phyloP scores from a whole-genome alignment of 2,888 invertebrate species.

The Erebia ligea region DNA sequence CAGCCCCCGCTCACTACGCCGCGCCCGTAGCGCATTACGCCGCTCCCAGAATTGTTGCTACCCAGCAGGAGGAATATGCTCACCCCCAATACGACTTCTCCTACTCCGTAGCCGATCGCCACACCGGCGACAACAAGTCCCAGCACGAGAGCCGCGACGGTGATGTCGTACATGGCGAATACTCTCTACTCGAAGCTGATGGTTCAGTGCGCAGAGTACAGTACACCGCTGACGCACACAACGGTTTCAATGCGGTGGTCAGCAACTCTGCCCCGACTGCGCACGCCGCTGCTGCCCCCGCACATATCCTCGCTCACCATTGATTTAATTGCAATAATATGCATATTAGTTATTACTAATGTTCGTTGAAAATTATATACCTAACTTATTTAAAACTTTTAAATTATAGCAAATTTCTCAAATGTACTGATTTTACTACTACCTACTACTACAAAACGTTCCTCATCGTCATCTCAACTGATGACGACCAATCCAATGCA shows the following conservation, averaged over 20 bases:
- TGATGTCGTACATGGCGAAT: slow-evolving; percentile 83
- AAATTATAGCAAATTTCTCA: slow-evolving; percentile 2
- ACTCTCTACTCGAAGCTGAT: slow-evolving; percentile 74
- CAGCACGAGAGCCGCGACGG: slow-evolving; percentile 84
- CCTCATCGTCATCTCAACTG: background rate
- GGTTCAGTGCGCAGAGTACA: slow-evolving; percentile 69
- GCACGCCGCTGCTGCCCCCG: slow-evolving; percentile 42
- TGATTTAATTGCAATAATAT: background rate
- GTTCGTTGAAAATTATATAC: slow-evolving; percentile 5
- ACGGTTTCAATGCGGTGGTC: slow-evolving; percentile 47
- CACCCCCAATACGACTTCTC: slow-evolving; percentile 83
- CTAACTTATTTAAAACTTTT: slow-evolving; percentile 2
- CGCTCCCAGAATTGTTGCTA: slow-evolving; percentile 50
- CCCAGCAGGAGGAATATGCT: slow-evolving; percentile 14
- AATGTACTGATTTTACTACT: background rate
- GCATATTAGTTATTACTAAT: background rate
- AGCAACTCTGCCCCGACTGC: slow-evolving; percentile 66
- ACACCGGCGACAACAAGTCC: slow-evolving; percentile 84
- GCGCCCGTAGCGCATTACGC: slow-evolving; percentile 52
- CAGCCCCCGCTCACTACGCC: slow-evolving; percentile 42
- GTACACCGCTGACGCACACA: slow-evolving; percentile 72
- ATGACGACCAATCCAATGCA: background rate
- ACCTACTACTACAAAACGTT: background rate
- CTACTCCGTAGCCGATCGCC: slow-evolving; percentile 82
- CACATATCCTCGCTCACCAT: slow-evolving; percentile 1